phyloP scores from a whole-genome alignment of 2,113 vertebrate species.

The Tricholaema leucomelas region DNA sequence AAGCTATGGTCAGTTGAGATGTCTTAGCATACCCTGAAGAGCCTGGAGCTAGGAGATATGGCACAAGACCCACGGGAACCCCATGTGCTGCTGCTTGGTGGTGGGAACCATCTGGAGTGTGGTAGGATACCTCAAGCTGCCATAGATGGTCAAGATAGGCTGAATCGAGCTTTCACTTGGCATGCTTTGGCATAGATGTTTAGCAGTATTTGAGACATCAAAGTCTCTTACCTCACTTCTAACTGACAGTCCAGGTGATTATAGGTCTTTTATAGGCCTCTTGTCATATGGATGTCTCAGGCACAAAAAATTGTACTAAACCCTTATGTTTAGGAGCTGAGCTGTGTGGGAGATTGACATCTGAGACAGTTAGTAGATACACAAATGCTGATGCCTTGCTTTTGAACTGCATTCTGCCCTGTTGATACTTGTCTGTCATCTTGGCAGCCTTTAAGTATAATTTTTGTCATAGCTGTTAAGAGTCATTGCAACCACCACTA shows the following conservation, averaged over 20 bases:
- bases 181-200: background rate
- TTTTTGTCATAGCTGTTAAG: background rate
- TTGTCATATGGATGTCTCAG: background rate
- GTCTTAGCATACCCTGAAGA: background rate
- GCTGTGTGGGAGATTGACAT: background rate
- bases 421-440: background rate
- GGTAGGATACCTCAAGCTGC: background rate
- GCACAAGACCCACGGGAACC: background rate
- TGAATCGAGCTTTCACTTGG: background rate
- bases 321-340: background rate
- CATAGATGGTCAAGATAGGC: background rate
- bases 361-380: background rate
- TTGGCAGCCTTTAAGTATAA: background rate
- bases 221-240: background rate
- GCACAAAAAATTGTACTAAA: background rate
- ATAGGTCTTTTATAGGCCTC: background rate
- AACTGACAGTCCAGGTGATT: background rate
- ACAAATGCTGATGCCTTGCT: background rate
- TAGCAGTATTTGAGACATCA: background rate
- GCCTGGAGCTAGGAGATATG: background rate
- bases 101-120: background rate
- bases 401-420: background rate
- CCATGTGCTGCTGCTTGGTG: rapidly evolving
- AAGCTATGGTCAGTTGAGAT: background rate
- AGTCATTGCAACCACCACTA: background rate